phyloP scores from a whole-genome alignment of 2,113 vertebrate species.

The Caretta caretta region DNA sequence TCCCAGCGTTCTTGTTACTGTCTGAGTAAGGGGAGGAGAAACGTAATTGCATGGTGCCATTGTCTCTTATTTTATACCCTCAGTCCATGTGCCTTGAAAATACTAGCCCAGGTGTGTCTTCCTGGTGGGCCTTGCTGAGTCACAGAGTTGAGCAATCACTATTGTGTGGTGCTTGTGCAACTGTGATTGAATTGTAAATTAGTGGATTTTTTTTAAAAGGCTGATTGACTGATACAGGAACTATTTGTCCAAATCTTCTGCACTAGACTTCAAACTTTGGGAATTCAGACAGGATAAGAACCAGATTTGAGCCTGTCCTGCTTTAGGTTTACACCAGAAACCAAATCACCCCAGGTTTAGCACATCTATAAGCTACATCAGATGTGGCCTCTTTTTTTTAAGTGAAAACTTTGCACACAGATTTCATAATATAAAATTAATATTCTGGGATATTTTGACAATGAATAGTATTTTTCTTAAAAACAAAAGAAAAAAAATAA shows the following conservation, averaged over 20 bases:
- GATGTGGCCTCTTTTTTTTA: accelerated
- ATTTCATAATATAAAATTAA: not conserved
- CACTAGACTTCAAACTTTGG: not conserved
- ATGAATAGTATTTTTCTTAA: not conserved
- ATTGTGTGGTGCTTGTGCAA: too few species aligned
- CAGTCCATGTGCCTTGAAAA: too few species aligned
- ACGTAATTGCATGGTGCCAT: too few species aligned
- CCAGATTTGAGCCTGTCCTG: accelerated
- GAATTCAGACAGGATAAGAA: not conserved
- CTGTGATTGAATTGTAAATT: too few species aligned
- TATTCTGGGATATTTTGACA: not conserved
- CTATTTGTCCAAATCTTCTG: not conserved
- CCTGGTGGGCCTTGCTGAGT: too few species aligned
- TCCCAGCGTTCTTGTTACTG: too few species aligned
- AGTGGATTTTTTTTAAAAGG: not conserved
- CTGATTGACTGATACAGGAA: not conserved
- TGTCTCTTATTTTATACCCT: too few species aligned
- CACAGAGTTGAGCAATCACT: too few species aligned
- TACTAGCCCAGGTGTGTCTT: too few species aligned
- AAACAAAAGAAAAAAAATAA: not conserved
- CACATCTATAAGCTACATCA: not conserved
- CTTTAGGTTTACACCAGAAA: not conserved
- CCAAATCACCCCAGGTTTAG: not conserved
- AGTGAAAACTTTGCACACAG: not conserved
- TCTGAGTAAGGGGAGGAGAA: too few species aligned